These are phyloP conservation scores for Rattus rattus DNA, from an alignment of 2,113 vertebrate genomes.

Conservation along the genomic window DNA sequence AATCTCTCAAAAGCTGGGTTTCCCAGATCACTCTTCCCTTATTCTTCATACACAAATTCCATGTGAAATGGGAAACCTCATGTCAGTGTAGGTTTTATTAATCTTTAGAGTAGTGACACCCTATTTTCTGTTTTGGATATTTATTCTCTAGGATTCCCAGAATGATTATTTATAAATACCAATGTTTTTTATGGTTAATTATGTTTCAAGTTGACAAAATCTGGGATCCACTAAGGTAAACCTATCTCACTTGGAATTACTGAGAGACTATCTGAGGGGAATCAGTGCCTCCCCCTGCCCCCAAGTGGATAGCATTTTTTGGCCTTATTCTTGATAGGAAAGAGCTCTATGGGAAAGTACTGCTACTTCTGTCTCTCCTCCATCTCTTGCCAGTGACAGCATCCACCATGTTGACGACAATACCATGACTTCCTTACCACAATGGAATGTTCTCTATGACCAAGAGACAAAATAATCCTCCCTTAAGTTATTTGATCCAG, in stretches of 20 bases:
- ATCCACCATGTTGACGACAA: too few relatives aligned
- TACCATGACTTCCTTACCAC: not conserved
- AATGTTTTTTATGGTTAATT: not conserved
- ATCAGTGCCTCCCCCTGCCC: fast-evolving
- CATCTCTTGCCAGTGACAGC: not conserved
- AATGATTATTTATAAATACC: not conserved
- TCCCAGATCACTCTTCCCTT: not conserved
- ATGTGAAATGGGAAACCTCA: not conserved
- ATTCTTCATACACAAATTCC: not conserved
- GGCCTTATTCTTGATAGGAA: not conserved
- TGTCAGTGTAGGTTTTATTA: not conserved
- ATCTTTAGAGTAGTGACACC: not conserved
- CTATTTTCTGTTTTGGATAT: not conserved
- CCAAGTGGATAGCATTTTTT: not conserved
- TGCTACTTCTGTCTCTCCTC: not conserved
- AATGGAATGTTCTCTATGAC: not conserved
- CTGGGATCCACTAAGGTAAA: not conserved
- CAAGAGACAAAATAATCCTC: not conserved
- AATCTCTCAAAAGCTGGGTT: not conserved
- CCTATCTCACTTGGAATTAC: not conserved
- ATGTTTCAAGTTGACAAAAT: not conserved
- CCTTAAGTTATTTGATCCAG: not conserved
- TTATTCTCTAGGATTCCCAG: not conserved
- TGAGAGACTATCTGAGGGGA: too few relatives aligned
- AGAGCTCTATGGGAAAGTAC: not conserved